A percentile compares a stretch with the other conserved stretches of the same genome.
Evolutionary conservation across 2,113 vertebrate species (phyloP).

Genomic region (Malurus elegans): DNA sequence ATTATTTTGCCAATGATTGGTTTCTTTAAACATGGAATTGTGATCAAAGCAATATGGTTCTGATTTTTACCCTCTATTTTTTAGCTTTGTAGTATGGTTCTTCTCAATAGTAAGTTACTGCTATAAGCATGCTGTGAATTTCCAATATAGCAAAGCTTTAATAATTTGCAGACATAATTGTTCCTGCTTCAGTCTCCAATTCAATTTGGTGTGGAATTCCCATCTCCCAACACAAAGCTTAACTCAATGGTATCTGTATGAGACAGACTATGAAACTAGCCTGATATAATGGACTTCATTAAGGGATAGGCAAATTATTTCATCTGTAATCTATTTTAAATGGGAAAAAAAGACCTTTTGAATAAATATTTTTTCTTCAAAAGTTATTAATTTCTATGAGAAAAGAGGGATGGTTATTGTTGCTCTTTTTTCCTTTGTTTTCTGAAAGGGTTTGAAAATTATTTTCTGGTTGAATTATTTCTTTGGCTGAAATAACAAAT

Average conservation of each 20-base stretch:
- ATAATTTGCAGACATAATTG: slow-evolving; percentile 55
- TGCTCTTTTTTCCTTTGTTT: not conserved
- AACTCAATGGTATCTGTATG: slow-evolving; percentile 29
- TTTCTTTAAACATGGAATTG: slow-evolving; percentile 34
- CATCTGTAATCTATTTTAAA: slow-evolving; percentile 36
- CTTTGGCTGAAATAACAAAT: slow-evolving; percentile 1
- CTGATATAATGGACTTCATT: slow-evolving; percentile 42
- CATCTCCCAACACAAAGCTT: slow-evolving; percentile 47
- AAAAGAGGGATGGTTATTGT: not conserved
- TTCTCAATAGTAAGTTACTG: not conserved
- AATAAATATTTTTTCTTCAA: slow-evolving; percentile 35
- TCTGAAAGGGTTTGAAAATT: not conserved
- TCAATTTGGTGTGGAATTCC: slow-evolving; percentile 57
- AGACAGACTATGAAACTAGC: slow-evolving; percentile 46
- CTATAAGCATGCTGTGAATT: slow-evolving; percentile 31
- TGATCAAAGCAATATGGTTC: slow-evolving; percentile 48
- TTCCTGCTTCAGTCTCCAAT: slow-evolving; percentile 43
- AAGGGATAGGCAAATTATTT: slow-evolving; percentile 46
- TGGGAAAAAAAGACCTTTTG: not conserved
- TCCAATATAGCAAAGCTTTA: slow-evolving; percentile 42
- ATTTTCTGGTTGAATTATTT: slow-evolving; percentile 16
- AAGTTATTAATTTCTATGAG: slow-evolving; percentile 6
- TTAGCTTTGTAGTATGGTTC: slow-evolving; percentile 12
- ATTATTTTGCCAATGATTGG: slow-evolving; percentile 55
- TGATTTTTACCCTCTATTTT: slow-evolving; percentile 15